phyloP scores from a whole-genome alignment of 2,888 invertebrate species.

The Bombylius major region DNA sequence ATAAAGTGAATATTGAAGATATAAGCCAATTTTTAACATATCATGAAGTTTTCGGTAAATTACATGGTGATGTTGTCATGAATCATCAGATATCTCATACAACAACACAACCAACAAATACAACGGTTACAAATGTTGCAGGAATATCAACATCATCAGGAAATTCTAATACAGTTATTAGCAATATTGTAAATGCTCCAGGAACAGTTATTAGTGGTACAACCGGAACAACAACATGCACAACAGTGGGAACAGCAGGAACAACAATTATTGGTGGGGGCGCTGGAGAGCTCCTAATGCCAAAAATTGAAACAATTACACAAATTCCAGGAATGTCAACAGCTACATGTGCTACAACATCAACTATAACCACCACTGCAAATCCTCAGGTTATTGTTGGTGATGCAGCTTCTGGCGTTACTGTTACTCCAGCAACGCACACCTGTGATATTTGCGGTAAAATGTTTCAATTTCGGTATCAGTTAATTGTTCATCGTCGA shows the following conservation, averaged over 20 bases:
- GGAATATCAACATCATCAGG: conserved; percentile 17
- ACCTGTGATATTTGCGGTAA: conserved; percentile 76
- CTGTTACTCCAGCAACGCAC: conserved; percentile 36
- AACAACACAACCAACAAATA: conserved; percentile 21
- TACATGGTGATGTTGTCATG: conserved; percentile 38
- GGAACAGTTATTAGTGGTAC: conserved; percentile 16
- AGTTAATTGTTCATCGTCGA: conserved; percentile 72
- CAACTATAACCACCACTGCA: conserved; percentile 15
- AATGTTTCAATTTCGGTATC: conserved; percentile 77
- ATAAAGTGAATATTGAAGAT: conserved; percentile 70
- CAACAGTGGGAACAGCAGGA: conserved; percentile 14
- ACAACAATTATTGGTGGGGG: conserved; percentile 13
- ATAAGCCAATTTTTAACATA: conserved; percentile 72
- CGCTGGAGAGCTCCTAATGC: conserved; percentile 29
- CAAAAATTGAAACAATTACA: conserved; percentile 31
- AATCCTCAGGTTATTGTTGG: conserved; percentile 43
- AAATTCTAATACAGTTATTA: background rate
- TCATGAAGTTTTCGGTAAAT: conserved; percentile 71
- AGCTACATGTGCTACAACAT: conserved; percentile 32
- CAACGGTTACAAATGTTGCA: conserved; percentile 3
- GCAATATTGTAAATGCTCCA: conserved; percentile 20
- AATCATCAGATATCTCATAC: conserved; percentile 41
- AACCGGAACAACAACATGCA: conserved; percentile 12
- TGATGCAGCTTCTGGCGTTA: conserved; percentile 35
- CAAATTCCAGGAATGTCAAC: conserved; percentile 35